phyloP scores from a whole-genome alignment of 2,888 invertebrate species.

The Malachius bipustulatus region DNA sequence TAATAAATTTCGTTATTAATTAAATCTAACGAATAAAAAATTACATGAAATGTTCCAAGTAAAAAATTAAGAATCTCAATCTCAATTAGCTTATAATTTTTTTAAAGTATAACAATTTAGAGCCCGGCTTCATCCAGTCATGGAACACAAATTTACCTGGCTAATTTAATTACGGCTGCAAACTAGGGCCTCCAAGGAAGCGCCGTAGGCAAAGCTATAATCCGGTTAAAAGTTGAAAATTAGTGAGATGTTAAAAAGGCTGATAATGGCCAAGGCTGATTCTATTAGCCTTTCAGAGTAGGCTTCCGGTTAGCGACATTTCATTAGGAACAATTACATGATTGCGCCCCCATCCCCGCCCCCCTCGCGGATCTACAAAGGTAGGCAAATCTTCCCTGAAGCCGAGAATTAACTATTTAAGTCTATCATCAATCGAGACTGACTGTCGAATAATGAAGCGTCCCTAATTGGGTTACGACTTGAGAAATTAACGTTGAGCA shows the following conservation, averaged over 20 bases:
- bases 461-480: slow-evolving; percentile 1
- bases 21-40: no score
- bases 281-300: slow-evolving; percentile 10
- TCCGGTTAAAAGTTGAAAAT: slow-evolving; percentile 13
- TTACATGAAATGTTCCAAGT: no score
- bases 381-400: background rate
- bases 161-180: slow-evolving; percentile 6
- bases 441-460: background rate
- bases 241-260: slow-evolving; percentile 14
- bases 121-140: slow-evolving; percentile 2
- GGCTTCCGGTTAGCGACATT: background rate
- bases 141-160: slow-evolving; percentile 1
- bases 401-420: slow-evolving; percentile 3
- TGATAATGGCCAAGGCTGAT: slow-evolving; percentile 13
- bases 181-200: slow-evolving; percentile 11
- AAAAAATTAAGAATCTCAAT: no score
- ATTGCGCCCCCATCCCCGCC: background rate
- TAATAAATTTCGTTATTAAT: no score
- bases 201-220: slow-evolving; percentile 13
- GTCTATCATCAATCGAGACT: slow-evolving; percentile 3
- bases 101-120: no score
- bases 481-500: background rate
- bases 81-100: no score
- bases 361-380: no score
- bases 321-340: slow-evolving; percentile 3